phyloP scores from a whole-genome alignment of 53 echinoderm and acorn worm species.

The Holothuria scabra region DNA sequence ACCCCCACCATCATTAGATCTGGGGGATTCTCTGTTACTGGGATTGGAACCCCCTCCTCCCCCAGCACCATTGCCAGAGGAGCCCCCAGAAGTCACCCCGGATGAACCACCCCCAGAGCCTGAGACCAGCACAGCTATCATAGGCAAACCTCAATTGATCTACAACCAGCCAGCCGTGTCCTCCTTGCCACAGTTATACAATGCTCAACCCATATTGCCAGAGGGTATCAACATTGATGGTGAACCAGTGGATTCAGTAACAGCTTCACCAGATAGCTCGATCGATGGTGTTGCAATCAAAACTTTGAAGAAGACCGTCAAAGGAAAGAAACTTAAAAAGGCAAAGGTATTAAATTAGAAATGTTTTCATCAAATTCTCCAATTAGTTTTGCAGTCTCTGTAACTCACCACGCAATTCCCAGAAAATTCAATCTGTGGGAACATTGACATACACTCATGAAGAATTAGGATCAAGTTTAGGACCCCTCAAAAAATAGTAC shows the following conservation, averaged over 20 bases:
- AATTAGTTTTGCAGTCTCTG: too few species aligned
- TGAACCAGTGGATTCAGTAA: slow-evolving; percentile 27
- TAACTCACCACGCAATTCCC: too few species aligned
- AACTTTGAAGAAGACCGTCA: not conserved
- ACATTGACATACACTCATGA: too few species aligned
- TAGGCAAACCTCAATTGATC: slow-evolving; percentile 81
- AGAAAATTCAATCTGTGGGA: too few species aligned
- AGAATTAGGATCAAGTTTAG: too few species aligned
- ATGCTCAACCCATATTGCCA: not conserved
- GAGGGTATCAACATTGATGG: slow-evolving; percentile 30
- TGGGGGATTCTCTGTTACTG: slow-evolving; percentile 3
- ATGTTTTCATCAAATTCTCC: too few species aligned
- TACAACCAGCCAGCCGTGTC: slow-evolving; percentile 53
- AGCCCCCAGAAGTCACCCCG: not conserved
- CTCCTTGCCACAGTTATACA: slow-evolving; percentile 30
- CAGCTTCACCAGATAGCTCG: slow-evolving; percentile 9
- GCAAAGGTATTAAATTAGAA: not conserved
- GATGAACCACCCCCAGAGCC: slow-evolving; percentile 9
- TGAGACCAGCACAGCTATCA: slow-evolving; percentile 41
- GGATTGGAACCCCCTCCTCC: slow-evolving; percentile 43
- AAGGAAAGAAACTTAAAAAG: slow-evolving; percentile 14
- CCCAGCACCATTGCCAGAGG: slow-evolving; percentile 18
- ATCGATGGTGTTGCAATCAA: not conserved
- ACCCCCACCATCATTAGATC: slow-evolving; percentile 54
- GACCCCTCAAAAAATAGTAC: too few species aligned